Evolutionary conservation across 2,888 invertebrate species (phyloP).

Genomic region (Geophilus truncorum): DNA sequence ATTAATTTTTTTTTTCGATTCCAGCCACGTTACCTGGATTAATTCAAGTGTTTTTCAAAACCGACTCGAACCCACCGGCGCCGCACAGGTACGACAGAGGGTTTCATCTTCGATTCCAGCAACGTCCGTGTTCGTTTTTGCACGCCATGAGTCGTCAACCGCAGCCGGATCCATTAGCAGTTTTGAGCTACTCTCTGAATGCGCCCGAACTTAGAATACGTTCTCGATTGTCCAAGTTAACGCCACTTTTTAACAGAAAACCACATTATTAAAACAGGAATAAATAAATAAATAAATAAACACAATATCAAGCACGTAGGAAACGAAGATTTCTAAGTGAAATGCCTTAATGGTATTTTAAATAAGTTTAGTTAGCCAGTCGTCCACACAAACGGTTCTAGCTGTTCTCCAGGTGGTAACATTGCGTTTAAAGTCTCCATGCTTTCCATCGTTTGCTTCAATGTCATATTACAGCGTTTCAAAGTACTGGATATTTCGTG

Average conservation of each 20-base stretch:
- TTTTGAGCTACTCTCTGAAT: neutral
- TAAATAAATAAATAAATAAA: neutral
- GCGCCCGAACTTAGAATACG: neutral
- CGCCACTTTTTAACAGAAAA: slow-evolving; percentile 8
- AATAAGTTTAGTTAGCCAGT: slow-evolving; percentile 58
- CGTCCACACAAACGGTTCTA: slow-evolving; percentile 88
- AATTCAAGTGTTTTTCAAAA: slow-evolving; percentile 35
- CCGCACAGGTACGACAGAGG: slow-evolving; percentile 35
- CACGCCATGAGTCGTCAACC: neutral
- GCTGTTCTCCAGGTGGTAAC: slow-evolving; percentile 71
- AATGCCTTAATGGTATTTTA: neutral
- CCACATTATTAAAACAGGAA: neutral
- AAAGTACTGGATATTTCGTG: slow-evolving; percentile 77
- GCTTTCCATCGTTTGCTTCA: slow-evolving; percentile 79
- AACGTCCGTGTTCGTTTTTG: slow-evolving; percentile 36
- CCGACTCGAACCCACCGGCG: slow-evolving; percentile 33
- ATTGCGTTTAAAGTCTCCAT: slow-evolving; percentile 77
- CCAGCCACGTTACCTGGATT: slow-evolving; percentile 33
- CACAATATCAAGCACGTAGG: neutral
- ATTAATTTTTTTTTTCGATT: neutral
- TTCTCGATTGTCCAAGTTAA: neutral
- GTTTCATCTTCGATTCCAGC: slow-evolving; percentile 35
- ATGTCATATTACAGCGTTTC: slow-evolving; percentile 69
- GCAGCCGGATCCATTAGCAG: neutral
- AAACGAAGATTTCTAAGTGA: neutral